phyloP scores from a whole-genome alignment of 2,888 invertebrate genomes.

The Xylota sylvarum region DNA sequence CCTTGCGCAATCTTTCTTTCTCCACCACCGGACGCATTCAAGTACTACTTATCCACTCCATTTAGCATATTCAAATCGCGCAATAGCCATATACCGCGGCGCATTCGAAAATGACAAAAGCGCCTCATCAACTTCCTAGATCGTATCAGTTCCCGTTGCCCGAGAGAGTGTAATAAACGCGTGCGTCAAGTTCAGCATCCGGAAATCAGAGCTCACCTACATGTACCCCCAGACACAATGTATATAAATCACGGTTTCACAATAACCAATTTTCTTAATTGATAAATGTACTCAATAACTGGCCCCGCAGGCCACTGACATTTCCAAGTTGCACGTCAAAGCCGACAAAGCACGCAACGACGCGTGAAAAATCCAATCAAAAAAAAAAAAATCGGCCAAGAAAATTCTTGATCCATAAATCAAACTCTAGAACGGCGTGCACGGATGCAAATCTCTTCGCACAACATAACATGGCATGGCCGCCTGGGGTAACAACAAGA shows the following conservation, averaged over 20 bases:
- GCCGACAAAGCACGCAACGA: conserved; percentile 8
- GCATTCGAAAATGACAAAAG: conserved; percentile 42
- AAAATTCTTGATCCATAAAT: conserved; percentile 56
- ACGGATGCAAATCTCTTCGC: conserved; percentile 56
- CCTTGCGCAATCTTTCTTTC: conserved; percentile 59
- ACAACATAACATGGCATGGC: not conserved
- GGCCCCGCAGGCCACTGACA: conserved; percentile 42
- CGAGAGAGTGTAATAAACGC: conserved; percentile 1
- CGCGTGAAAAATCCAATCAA: conserved; percentile 33
- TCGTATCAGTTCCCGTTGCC: conserved; percentile 33
- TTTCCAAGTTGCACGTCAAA: conserved; percentile 29
- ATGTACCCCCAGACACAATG: not conserved
- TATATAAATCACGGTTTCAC: conserved; percentile 40
- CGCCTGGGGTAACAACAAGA: conserved; percentile 15
- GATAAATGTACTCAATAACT: conserved; percentile 46
- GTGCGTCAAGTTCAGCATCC: conserved; percentile 33
- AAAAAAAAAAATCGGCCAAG: conserved; percentile 27
- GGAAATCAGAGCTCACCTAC: conserved; percentile 50
- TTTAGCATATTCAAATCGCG: conserved; percentile 57
- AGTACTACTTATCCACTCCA: conserved; percentile 13
- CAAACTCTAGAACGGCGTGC: conserved; percentile 21
- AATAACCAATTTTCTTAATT: conserved; percentile 32
- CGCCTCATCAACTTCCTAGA: conserved; percentile 44
- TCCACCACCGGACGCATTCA: conserved; percentile 41
- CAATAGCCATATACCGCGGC: not conserved